Evolutionary conservation across 2,888 invertebrate species (phyloP), one percentile per base, ranked within the genome.

Genomic region (Itoplectis maculator): DNA sequence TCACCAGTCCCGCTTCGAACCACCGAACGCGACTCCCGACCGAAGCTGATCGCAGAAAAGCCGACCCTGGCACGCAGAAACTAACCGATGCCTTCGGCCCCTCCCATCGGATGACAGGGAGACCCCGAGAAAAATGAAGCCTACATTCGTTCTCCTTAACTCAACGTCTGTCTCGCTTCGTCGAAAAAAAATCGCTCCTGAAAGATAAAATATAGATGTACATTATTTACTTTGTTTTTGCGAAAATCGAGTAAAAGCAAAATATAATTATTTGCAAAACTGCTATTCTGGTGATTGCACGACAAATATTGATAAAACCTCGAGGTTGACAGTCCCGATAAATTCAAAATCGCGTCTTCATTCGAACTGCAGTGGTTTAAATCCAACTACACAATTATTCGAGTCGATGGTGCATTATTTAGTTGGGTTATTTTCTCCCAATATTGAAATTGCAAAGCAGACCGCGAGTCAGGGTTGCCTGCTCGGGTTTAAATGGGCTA

Each of bases 1-100:
- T 70, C 69, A 68, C 45, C 73, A 45, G 68, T 54, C 56, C 35
- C 37, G 59, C 42, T 82, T 54, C 74, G 66, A 47, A 68, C 49
- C 35, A 49, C 51, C 37, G 61, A 77, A 81, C 35, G 70, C 54
- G 56, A 40, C 54, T 42, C 29, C 42, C 20, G 45, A 56, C 11
- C 29, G 35, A 59, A 15, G 45, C 29, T 63, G 45, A 45, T 72
- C 45, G 56, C 35, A 45, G 72, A 59, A 59, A 23, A 45, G 45
- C n/a, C 59, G 13, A 56, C 70, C 9, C 23, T 9, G 42, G n/a
- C n/a, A 9, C 20, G 54, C 42, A 45, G 56, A 42, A 70, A 42
- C 70, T 56, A 8, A 42, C 29, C 23, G 45, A 47, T 63, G 18
- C 13, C 29, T 72, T 42, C 29, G 29, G 20, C 23, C 37, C 20